Conservation (phyloP, 2,113 vertebrate genomes). For the Ictidomys tridecemlineatus region DNA sequence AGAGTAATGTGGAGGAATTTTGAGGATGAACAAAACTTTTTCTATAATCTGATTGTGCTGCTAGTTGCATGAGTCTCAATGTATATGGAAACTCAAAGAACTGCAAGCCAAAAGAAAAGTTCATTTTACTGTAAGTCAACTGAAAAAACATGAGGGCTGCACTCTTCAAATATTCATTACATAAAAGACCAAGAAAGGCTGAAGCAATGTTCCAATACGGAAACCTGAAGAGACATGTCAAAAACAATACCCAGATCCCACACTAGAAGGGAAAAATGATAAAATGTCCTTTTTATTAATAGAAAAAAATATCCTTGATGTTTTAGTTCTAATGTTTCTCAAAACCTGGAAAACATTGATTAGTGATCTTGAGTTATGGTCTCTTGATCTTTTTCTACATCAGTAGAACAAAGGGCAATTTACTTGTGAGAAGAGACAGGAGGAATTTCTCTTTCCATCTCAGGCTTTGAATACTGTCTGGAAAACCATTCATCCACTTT, state of each 20-base stretch:
- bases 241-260: not conserved
- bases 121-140: not conserved
- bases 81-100: not conserved
- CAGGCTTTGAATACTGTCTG: not conserved
- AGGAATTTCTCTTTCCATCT: slow-evolving; percentile 3
- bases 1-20: not conserved
- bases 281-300: not conserved
- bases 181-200: not conserved
- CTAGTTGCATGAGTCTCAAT: not conserved
- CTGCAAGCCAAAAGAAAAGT: not conserved
- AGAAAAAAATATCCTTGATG: not conserved
- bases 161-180: not conserved
- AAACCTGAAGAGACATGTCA: not conserved
- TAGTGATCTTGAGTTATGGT: not conserved
- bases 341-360: not conserved
- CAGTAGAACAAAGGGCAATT: not conserved
- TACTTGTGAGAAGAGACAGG: not conserved
- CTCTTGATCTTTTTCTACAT: not conserved
- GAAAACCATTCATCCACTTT: not conserved
- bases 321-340: not conserved
- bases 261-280: not conserved
- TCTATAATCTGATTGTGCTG: not conserved
- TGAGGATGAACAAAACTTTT: not conserved
- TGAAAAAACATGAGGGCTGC: not conserved
- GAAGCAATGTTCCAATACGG: not conserved